Evolutionary conservation across 2,113 vertebrate genomes (phyloP).

Genomic region (Psilopsiagon aymara): DNA sequence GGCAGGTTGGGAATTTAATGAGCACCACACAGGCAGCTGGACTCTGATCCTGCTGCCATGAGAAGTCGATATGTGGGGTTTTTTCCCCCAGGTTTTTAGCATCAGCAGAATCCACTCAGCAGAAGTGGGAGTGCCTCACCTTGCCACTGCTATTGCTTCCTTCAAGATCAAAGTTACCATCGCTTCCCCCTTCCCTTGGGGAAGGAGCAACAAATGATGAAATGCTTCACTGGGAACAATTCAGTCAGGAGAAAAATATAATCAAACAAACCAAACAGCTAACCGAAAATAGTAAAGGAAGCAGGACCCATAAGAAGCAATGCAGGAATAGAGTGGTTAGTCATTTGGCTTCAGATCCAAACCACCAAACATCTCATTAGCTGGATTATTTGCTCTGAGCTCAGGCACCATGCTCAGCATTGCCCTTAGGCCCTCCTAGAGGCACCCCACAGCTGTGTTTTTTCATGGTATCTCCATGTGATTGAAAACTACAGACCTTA

Average conservation of each 20-base stretch:
- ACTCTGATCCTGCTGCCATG: background rate
- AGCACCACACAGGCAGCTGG: accelerated
- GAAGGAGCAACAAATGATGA: background rate
- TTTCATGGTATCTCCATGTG: background rate
- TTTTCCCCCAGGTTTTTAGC: background rate
- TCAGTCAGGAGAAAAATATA: background rate
- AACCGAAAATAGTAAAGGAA: background rate
- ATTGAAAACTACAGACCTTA: background rate
- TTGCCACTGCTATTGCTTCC: background rate
- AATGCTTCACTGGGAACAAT: background rate
- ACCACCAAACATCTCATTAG: background rate
- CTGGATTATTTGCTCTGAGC: background rate
- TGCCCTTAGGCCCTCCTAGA: background rate
- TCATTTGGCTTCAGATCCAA: background rate
- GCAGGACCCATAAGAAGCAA: background rate
- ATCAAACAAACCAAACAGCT: background rate
- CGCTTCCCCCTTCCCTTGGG: background rate
- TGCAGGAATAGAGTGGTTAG: background rate
- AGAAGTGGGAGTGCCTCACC: background rate
- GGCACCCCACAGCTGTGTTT: background rate
- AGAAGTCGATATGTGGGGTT: accelerated
- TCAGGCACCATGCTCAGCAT: background rate
- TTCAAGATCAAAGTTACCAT: background rate
- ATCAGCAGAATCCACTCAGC: background rate
- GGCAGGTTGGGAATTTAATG: background rate